A percentile compares a stretch with the other conserved stretches of the same genome.
phyloP scores from a whole-genome alignment of 64 coral and sea anemone species.

The Porites australiensis region DNA sequence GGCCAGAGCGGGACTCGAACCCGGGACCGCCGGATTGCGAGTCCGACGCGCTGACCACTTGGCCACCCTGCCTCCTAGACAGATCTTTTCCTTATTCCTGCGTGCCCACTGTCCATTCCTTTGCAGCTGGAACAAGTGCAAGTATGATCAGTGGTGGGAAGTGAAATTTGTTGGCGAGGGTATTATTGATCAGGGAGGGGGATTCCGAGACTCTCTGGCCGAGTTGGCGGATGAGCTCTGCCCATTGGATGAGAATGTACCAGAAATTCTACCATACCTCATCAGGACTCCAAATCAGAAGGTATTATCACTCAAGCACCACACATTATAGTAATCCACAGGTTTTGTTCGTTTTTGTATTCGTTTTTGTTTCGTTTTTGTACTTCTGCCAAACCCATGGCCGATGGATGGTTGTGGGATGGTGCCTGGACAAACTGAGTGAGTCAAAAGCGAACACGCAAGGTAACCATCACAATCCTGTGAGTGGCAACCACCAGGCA shows the following conservation, averaged over 20 bases:
- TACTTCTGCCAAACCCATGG: too few species aligned
- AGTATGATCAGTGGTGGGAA: conserved; percentile 99
- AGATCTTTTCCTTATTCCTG: too few species aligned
- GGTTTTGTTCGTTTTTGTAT: background rate
- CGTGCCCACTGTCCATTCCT: background rate
- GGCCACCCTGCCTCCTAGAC: too few species aligned
- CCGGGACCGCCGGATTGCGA: too few species aligned
- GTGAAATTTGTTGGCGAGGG: conserved; percentile 99
- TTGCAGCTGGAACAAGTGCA: conserved; percentile 96
- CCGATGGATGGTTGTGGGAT: too few species aligned
- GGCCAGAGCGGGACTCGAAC: too few species aligned
- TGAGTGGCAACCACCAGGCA: too few species aligned
- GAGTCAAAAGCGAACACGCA: too few species aligned
- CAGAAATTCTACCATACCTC: conserved; percentile 85
- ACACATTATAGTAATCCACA: background rate
- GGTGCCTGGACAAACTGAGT: too few species aligned
- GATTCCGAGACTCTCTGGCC: conserved; percentile 95
- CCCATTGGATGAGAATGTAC: conserved; percentile 59
- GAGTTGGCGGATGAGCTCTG: conserved; percentile 95
- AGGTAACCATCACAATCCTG: too few species aligned
- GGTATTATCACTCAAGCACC: conserved; percentile 8
- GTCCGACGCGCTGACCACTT: too few species aligned
- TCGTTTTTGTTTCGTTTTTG: too few species aligned
- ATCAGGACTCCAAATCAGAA: conserved; percentile 90
- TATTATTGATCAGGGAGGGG: conserved; percentile 99